These are phyloP conservation scores for Homalodisca vitripennis DNA, from an alignment of 1,140 invertebrate genomes.

Conservation along the genomic window DNA sequence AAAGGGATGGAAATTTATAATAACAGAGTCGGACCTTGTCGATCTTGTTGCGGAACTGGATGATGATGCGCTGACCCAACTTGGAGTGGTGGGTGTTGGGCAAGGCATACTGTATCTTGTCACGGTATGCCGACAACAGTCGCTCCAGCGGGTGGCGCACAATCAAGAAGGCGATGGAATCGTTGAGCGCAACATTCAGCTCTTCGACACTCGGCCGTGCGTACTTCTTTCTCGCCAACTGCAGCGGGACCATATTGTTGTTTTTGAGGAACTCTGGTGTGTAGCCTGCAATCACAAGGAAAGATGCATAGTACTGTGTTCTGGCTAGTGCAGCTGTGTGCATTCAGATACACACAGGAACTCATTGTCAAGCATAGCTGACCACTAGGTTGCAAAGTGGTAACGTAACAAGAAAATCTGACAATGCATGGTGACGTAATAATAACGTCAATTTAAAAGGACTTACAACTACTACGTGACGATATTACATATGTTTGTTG, in stretches of 20 bases:
- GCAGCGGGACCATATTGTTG: slow-evolving; percentile 72
- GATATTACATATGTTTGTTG: too few species aligned
- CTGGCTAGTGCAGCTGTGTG: too few species aligned
- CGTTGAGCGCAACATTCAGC: slow-evolving; percentile 59
- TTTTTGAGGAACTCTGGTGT: slow-evolving; percentile 70
- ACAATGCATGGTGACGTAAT: too few species aligned
- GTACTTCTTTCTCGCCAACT: slow-evolving; percentile 73
- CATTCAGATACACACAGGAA: too few species aligned
- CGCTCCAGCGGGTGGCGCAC: slow-evolving; percentile 88
- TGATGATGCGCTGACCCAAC: slow-evolving; percentile 71
- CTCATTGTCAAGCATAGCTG: too few species aligned
- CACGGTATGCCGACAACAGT: slow-evolving; percentile 84
- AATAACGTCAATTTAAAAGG: too few species aligned
- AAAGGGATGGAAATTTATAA: too few species aligned
- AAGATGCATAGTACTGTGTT: too few species aligned
- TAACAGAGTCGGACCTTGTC: background rate
- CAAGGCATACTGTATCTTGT: slow-evolving; percentile 80
- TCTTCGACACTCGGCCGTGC: slow-evolving; percentile 68
- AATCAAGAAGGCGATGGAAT: slow-evolving; percentile 78
- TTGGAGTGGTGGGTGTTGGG: slow-evolving; percentile 79
- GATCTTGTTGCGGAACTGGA: slow-evolving; percentile 57
- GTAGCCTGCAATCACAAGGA: slow-evolving; percentile 62
- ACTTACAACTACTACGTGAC: too few species aligned
- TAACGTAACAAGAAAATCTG: too few species aligned
- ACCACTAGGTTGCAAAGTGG: too few species aligned